A percentile compares a stretch with the other conserved stretches of the same genome.
Conservation (phyloP, 2,113 vertebrate genomes). For the Nothocercus julius region DNA sequence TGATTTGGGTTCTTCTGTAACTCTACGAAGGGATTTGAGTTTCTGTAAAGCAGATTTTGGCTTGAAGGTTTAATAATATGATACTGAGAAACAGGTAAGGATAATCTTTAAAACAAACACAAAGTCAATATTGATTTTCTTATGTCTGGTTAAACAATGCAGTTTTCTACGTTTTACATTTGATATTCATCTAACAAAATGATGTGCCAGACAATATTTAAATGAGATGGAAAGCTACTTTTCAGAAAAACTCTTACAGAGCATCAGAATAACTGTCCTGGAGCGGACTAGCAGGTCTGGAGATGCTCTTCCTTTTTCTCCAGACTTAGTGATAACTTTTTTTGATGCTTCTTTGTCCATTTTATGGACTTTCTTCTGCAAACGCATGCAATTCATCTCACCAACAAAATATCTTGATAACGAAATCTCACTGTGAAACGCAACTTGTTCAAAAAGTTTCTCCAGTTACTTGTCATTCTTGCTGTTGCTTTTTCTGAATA, state of each 20-base stretch:
- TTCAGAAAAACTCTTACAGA: slow-evolving; percentile 12
- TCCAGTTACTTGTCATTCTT: neutral
- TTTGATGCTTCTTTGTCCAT: neutral
- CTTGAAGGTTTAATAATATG: neutral
- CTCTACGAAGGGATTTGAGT: neutral
- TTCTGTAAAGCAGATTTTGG: neutral
- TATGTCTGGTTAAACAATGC: slow-evolving; percentile 6
- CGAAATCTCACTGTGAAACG: neutral
- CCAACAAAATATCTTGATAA: neutral
- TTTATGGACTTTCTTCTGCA: neutral
- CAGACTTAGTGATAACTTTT: neutral
- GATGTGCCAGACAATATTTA: neutral
- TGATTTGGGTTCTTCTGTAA: slow-evolving; percentile 4
- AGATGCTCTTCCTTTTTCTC: neutral
- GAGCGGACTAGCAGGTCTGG: neutral
- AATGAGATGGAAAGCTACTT: neutral
- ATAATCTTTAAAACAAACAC: slow-evolving; percentile 25
- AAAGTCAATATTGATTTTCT: neutral
- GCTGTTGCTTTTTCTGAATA: neutral
- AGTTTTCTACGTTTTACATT: slow-evolving; percentile 15
- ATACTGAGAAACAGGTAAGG: neutral
- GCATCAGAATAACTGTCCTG: no score
- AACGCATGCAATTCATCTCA: neutral
- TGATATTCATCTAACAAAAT: slow-evolving; percentile 6
- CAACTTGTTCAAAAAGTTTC: neutral